Evolutionary conservation across 2,888 invertebrate genomes (phyloP), one percentile per base, ranked within the genome.

Genomic region (Ischnura elegans): DNA sequence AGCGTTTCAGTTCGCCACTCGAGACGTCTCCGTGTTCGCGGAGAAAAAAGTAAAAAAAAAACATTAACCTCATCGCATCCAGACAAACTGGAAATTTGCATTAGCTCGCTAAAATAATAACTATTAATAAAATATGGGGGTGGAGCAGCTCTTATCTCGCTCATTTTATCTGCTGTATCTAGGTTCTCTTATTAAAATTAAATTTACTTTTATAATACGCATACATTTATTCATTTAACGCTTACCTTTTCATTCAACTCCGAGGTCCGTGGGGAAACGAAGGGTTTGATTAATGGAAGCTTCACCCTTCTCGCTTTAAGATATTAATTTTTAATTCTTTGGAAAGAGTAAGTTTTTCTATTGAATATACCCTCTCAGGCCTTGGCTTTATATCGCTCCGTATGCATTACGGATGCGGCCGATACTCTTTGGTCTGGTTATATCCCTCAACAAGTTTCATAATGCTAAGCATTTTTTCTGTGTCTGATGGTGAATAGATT

Each of bases 11-110:
- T 76, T 16, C 76, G 76, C 36, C 76, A 76, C 76, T 76, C 36
- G 76, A 76, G 76, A 76, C 76, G 76, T 76, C 76, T 76, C 76
- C 29, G 76, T 76, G 76, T 13, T 76, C 76, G 76, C 36, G 3
- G 13, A 76, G 36, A 76, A 76, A 76, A 76, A 36, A 76, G 3
- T 2, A 76, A 76, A 76, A 76, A 76, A 76, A 36, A 76, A 4
- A 61, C n/a, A n/a, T 61, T 36, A 76, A 76, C 29, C 76, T 13
- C 76, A 76, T 36, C 29, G 10, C 61, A 4, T 36, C 36, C 76
- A 36, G 36, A 76, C 76, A 76, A 36, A 76, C 76, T 36, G 76
- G 76, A 36, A 76, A 76, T 76, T 76, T n/a, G 76, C 76, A 36
- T 76, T 10, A 36, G 29, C 76, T 76, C 29, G 76, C 36, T 76